Evolutionary conservation across 2,888 invertebrate species (phyloP), one percentile per base, ranked within the genome.

Genomic region (Melipona bicolor): DNA sequence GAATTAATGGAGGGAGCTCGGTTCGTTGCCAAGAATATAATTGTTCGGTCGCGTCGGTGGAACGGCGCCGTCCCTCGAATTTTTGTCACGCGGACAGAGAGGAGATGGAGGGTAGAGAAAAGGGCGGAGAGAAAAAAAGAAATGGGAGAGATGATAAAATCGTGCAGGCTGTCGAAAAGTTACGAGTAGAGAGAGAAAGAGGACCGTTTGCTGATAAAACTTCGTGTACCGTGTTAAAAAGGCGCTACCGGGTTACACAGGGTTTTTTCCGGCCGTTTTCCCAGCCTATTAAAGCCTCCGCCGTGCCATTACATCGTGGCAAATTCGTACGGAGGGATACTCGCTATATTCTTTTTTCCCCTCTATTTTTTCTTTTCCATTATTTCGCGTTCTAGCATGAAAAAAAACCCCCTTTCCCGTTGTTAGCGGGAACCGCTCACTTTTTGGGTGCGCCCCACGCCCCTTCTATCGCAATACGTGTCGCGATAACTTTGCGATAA

Each of bases 131-230:
- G n/a, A n/a, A n/a, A n/a, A 15, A n/a, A 5, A n/a, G 6, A 49
- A 17, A 13, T 2, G 2, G 4, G 11, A 15, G 13, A 6, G 21
- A 52, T 19, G 21, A 17, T n/a, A 54, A 69, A 67, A 69, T 62
- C 50, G 59, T 24, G 19, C 43, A n/a, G 61, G 17, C 24, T 64
- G 56, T n/a, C 49, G 49, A 52, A 68, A 67, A 52, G 67, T 64
- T 11, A 21, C 21, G 32, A 32, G 11, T 11, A 21, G 36, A 64
- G 36, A 32, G 62, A 27, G 19, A 19, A 3, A 21, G 17, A 43
- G 32, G 11, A 27, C 21, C 65, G 65, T 71, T 81, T 67, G 67
- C 71, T 36, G 77, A 77, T 71, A 77, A 77, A 79, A 81, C 36
- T n/a, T 27, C 74, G 68, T 27, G 61, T 21, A n/a, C n/a, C 69